Conservation (phyloP, 2,113 vertebrate species). For the Pseudonaja textilis region DNA sequence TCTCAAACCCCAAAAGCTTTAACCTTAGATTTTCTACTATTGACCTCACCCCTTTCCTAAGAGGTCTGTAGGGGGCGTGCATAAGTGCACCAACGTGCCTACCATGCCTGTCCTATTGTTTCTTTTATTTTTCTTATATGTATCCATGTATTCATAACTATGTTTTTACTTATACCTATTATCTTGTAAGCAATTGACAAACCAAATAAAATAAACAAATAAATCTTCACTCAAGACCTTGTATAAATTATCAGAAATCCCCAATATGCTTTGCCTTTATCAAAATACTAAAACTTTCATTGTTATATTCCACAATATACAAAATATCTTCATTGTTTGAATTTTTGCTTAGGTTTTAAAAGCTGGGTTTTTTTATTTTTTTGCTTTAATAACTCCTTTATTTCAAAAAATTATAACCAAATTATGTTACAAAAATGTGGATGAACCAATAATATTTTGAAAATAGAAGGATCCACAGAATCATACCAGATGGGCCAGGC, state of each 20-base stretch:
- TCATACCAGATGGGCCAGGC: not conserved
- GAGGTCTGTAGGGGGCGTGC: no score
- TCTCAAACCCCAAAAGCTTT: no score
- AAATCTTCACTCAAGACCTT: not conserved
- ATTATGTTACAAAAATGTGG: conserved; percentile 14
- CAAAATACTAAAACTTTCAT: conserved; percentile 25
- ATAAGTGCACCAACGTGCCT: no score
- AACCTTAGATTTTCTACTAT: no score
- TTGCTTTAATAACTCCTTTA: not conserved
- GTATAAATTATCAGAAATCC: not conserved
- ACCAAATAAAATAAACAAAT: no score
- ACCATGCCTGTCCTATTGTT: no score
- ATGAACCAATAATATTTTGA: conserved; percentile 24
- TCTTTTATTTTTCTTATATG: no score
- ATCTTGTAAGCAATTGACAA: no score
- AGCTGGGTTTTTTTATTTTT: not conserved
- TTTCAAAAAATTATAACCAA: conserved; percentile 11
- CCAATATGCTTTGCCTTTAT: not conserved
- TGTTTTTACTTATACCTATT: no score
- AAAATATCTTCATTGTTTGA: conserved; percentile 22
- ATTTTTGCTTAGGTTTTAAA: conserved; percentile 20
- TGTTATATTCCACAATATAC: conserved; percentile 7
- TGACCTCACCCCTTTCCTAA: no score
- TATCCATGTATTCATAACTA: no score
- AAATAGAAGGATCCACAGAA: not conserved